Evolutionary conservation across 2,113 vertebrate genomes (phyloP).

Genomic region (Sinocyclocheilus rhinocerous): DNA sequence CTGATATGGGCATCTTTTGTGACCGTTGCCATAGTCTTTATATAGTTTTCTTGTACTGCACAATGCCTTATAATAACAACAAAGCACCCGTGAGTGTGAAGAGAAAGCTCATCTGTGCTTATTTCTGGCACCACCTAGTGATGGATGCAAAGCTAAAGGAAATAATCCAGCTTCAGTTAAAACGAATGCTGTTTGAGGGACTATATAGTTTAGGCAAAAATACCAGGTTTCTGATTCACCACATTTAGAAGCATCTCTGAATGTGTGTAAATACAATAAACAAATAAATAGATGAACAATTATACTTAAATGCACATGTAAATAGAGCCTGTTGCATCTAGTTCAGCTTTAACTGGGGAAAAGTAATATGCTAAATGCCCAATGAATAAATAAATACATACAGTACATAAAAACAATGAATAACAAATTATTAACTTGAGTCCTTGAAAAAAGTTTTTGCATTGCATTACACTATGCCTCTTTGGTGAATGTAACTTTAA

Average conservation of each 20-base stretch:
- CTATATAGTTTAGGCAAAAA: neutral
- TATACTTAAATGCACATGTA: neutral
- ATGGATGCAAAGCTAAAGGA: constrained; percentile 25
- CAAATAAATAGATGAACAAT: neutral
- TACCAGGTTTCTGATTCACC: neutral
- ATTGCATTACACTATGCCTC: neutral
- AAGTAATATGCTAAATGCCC: too few species aligned
- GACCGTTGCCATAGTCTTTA: neutral
- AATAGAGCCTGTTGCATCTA: neutral
- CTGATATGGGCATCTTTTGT: neutral
- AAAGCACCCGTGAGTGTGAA: neutral
- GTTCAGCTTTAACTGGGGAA: too few species aligned
- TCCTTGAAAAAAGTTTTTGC: neutral
- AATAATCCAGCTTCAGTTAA: neutral
- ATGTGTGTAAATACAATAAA: neutral
- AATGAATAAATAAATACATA: neutral
- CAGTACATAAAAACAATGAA: neutral
- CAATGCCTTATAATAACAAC: constrained; percentile 10
- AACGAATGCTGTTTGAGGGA: neutral
- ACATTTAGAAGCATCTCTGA: neutral
- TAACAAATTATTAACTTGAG: neutral
- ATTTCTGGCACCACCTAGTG: constrained; percentile 54
- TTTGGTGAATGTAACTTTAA: neutral
- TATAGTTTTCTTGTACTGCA: neutral
- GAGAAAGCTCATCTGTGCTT: neutral